phyloP scores from a whole-genome alignment of 2,113 vertebrate genomes.

The Eleginops maclovinus region DNA sequence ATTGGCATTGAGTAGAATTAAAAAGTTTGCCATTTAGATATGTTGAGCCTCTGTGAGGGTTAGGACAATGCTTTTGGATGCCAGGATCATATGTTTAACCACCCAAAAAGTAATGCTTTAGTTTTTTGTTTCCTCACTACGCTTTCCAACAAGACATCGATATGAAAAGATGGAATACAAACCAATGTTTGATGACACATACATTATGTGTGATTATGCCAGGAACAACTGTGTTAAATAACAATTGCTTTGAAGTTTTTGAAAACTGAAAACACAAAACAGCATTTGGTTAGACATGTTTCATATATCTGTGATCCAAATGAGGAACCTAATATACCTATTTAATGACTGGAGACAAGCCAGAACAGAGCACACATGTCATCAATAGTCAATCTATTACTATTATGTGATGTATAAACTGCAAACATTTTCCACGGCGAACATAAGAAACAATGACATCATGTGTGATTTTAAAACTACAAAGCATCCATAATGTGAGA shows the following conservation, averaged over 20 bases:
- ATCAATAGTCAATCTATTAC: constrained; percentile 13
- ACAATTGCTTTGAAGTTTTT: background rate
- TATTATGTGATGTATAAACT: background rate
- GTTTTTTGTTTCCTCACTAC: too few species aligned
- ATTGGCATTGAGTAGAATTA: background rate
- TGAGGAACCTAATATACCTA: background rate
- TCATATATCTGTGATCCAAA: background rate
- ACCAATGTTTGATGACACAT: background rate
- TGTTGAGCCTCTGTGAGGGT: background rate
- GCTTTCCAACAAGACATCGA: too few species aligned
- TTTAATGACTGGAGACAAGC: constrained; percentile 5
- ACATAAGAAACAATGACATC: background rate
- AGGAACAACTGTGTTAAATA: background rate
- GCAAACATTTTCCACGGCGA: background rate
- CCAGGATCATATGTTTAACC: too few species aligned
- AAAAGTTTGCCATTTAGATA: background rate
- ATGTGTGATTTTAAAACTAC: background rate
- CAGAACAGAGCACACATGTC: constrained; percentile 26
- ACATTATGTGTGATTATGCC: constrained; percentile 8
- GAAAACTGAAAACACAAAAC: background rate
- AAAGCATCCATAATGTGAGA: background rate
- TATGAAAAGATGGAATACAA: background rate
- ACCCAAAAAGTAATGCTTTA: too few species aligned
- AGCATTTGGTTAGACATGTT: background rate
- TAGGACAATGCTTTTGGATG: background rate